Evolutionary conservation across 2,113 vertebrate genomes (phyloP).

Genomic region (Notarius lentiginosus): DNA sequence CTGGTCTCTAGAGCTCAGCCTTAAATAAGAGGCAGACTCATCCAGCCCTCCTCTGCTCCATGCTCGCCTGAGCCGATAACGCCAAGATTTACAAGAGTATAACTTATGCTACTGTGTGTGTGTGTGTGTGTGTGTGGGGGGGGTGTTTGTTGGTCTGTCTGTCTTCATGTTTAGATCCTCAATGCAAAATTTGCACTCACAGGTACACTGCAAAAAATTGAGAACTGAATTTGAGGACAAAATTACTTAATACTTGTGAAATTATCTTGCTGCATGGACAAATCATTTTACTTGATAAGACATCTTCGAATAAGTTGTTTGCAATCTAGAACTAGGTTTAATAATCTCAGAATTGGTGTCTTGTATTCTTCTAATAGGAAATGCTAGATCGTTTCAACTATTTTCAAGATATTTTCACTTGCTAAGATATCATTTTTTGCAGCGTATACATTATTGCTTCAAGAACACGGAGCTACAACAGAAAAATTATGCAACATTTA

Average conservation of each 20-base stretch:
- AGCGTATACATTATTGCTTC: background rate
- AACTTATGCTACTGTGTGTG: conserved; percentile 61
- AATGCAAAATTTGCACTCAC: conserved; percentile 10
- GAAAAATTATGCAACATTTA: background rate
- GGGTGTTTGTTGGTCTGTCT: background rate
- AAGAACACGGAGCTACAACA: background rate
- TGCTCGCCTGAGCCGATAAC: conserved; percentile 58
- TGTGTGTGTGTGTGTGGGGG: conserved; percentile 37
- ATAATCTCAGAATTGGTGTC: too few species aligned
- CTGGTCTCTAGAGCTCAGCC: conserved; percentile 64
- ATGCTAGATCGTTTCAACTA: too few species aligned
- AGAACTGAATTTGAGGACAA: too few species aligned
- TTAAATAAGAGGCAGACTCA: conserved; percentile 57
- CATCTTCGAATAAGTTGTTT: too few species aligned
- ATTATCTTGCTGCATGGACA: too few species aligned
- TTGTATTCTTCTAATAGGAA: too few species aligned
- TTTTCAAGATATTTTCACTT: too few species aligned
- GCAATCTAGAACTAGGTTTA: too few species aligned
- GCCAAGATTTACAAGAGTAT: conserved; percentile 64
- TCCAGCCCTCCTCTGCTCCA: conserved; percentile 58
- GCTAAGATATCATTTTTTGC: too few species aligned
- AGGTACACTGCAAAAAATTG: background rate
- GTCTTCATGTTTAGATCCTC: background rate
- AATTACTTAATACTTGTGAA: too few species aligned
- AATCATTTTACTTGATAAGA: too few species aligned